Conservation (phyloP, 2,113 vertebrate genomes). For the Ageneiosus marmoratus region DNA sequence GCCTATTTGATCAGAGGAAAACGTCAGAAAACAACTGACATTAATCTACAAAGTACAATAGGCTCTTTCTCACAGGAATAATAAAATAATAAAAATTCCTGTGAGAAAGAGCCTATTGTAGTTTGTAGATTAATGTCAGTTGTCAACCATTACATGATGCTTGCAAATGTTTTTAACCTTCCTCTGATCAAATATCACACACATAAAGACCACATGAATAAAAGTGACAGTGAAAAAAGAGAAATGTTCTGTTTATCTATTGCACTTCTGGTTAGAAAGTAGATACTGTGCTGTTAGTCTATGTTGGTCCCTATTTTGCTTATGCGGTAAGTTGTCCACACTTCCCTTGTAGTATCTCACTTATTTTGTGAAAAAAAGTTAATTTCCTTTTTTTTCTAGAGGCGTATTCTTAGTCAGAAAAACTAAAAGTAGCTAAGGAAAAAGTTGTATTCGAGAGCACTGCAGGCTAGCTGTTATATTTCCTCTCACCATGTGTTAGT, state of each 20-base stretch:
- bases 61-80: too few relatives aligned
- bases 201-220: not conserved
- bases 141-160: too few relatives aligned
- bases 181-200: not conserved
- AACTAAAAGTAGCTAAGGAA: slow-evolving; percentile 3
- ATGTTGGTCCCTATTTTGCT: not conserved
- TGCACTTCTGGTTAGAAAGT: not conserved
- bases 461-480: slow-evolving; percentile 32
- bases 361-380: slow-evolving; percentile 8
- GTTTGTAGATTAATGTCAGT: too few relatives aligned
- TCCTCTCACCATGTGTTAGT: slow-evolving; percentile 26
- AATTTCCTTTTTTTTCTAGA: slow-evolving; percentile 16
- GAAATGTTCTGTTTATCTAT: not conserved
- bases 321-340: not conserved
- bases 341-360: slow-evolving; percentile 4
- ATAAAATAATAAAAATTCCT: too few relatives aligned
- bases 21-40: too few relatives aligned
- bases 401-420: not conserved
- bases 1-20: too few relatives aligned
- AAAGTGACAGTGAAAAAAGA: not conserved
- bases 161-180: too few relatives aligned
- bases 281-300: not conserved
- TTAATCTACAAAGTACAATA: too few relatives aligned
- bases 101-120: too few relatives aligned
- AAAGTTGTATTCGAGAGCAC: slow-evolving; percentile 18